Percentiles rank a stretch among this genome's conserved stretches.
phyloP scores from a whole-genome alignment of 2,797 vertebrate species.

The Linurgus olivaceus region DNA sequence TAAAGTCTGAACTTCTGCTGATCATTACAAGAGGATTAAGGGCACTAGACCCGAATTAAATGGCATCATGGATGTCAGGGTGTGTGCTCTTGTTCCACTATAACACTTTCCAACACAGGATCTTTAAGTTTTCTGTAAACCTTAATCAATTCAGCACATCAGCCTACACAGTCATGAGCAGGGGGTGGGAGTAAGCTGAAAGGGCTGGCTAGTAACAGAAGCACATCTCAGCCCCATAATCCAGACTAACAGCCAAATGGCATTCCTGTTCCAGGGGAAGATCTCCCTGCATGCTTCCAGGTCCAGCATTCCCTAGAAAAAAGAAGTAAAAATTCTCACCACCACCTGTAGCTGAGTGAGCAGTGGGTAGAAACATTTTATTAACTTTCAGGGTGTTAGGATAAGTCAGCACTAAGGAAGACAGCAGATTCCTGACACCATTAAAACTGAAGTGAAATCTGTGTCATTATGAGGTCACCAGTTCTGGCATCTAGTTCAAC shows the following conservation, averaged over 20 bases:
- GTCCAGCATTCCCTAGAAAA: neutral
- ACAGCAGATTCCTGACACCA: neutral
- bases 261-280: neutral
- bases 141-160: neutral
- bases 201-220: neutral
- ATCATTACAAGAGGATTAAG: conserved; percentile 4
- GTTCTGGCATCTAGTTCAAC: neutral
- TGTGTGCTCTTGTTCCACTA: neutral
- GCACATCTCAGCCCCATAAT: neutral
- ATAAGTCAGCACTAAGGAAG: neutral
- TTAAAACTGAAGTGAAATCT: neutral
- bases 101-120: neutral
- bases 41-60: neutral
- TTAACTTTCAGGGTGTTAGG: neutral
- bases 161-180: neutral
- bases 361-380: neutral
- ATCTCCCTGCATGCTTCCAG: neutral
- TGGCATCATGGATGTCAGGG: neutral
- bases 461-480: neutral
- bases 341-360: neutral
- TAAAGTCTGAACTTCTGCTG: neutral
- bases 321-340: neutral
- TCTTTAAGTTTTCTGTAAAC: neutral
- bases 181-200: neutral
- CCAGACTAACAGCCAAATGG: neutral